Evolutionary conservation across 2,888 invertebrate species (phyloP).

Genomic region (Nesidiocoris tenuis): DNA sequence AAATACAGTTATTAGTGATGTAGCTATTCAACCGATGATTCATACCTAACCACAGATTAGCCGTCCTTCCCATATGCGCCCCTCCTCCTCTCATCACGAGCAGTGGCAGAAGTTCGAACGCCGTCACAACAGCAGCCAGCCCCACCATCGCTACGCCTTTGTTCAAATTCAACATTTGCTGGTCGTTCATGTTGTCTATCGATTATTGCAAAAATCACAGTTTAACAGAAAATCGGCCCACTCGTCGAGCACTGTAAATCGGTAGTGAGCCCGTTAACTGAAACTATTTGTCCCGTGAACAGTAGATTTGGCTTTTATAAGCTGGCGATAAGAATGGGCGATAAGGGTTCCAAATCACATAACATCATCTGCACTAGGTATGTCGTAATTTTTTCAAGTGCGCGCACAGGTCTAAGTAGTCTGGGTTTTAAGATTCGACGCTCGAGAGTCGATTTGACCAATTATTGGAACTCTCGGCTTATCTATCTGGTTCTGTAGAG

Average conservation of each 20-base stretch:
- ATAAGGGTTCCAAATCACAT: neutral
- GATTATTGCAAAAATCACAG: too few species aligned
- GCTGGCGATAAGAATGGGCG: neutral
- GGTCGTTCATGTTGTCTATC: slow-evolving; percentile 3
- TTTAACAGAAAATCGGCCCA: too few species aligned
- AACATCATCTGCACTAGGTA: neutral
- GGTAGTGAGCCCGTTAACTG: too few species aligned
- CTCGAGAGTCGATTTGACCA: neutral
- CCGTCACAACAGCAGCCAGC: slow-evolving; percentile 4
- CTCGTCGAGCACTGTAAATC: too few species aligned
- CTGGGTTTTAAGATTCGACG: too few species aligned
- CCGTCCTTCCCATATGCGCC: slow-evolving; percentile 7
- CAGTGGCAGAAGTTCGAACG: slow-evolving; percentile 20
- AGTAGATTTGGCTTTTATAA: neutral
- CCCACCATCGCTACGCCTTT: slow-evolving; percentile 26
- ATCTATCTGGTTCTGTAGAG: too few species aligned
- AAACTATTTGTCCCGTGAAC: too few species aligned
- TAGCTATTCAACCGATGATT: neutral
- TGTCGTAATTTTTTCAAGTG: neutral
- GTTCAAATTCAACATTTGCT: slow-evolving; percentile 25
- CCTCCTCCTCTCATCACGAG: slow-evolving; percentile 9
- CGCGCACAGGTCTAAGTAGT: neutral
- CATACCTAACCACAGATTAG: slow-evolving; percentile 8
- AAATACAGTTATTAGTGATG: too few species aligned
- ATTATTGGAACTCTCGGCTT: too few species aligned